phyloP scores from a whole-genome alignment of 2,113 vertebrate genomes.

The Hippolais icterina region DNA sequence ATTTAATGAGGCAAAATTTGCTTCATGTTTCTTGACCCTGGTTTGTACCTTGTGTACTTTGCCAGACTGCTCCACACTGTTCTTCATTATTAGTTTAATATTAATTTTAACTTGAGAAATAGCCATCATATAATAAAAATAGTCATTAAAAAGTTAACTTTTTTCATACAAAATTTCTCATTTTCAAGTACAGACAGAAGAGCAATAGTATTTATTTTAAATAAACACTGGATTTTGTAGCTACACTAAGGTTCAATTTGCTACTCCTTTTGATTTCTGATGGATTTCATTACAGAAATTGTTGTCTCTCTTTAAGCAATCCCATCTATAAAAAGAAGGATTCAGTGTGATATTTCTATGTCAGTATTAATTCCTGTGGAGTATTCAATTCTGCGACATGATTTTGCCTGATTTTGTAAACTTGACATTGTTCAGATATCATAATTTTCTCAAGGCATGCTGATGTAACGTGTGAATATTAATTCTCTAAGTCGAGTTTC shows the following conservation, averaged over 20 bases:
- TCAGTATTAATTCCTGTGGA: neutral
- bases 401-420: neutral
- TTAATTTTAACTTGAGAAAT: neutral
- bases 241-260: neutral
- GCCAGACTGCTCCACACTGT: neutral
- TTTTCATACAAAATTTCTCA: neutral
- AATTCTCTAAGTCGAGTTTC: neutral
- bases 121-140: neutral
- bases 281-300: neutral
- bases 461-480: neutral
- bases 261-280: neutral
- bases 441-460: neutral
- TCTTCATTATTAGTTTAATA: neutral
- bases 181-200: neutral
- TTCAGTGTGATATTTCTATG: neutral
- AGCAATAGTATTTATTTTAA: neutral
- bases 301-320: neutral
- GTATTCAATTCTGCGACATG: neutral
- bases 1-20: neutral
- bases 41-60: neutral
- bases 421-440: neutral
- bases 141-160: neutral
- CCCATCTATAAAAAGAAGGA: neutral
- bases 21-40: neutral
- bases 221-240: neutral